These are phyloP conservation scores for Phalacrocorax carbo DNA, from an alignment of 2,113 vertebrate species.

Conservation along the genomic window DNA sequence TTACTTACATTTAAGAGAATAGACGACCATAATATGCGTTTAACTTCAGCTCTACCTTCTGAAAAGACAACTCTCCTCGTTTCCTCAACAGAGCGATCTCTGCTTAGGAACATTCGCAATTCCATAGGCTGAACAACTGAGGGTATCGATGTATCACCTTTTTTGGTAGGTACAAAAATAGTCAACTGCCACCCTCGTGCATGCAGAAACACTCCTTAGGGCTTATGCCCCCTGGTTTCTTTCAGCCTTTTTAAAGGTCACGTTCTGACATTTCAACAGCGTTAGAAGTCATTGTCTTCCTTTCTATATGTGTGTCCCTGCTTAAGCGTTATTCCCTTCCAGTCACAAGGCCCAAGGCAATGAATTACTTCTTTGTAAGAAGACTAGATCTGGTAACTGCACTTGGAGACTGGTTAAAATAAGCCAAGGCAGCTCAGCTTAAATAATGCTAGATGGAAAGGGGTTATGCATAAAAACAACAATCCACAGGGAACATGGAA, in stretches of 20 bases:
- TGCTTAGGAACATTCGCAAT: background rate
- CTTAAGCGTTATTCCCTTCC: background rate
- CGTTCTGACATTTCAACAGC: background rate
- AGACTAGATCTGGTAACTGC: background rate
- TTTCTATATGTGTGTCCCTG: background rate
- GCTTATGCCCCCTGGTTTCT: background rate
- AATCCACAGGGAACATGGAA: background rate
- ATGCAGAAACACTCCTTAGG: background rate
- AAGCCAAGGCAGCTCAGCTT: background rate
- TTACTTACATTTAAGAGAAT: background rate
- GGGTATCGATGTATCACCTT: background rate
- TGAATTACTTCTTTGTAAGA: background rate
- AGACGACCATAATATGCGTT: background rate
- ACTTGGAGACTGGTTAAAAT: background rate
- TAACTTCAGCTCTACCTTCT: background rate
- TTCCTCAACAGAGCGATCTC: background rate
- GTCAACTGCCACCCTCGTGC: background rate
- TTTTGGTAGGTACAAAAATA: background rate
- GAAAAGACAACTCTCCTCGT: background rate
- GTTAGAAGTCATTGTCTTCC: background rate
- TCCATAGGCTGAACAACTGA: background rate
- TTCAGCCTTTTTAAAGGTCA: background rate
- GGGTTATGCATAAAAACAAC: background rate
- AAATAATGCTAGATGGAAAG: background rate
- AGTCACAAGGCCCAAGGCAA: background rate